Conservation (phyloP, 2,113 vertebrate species). For the Promerops cafer region DNA sequence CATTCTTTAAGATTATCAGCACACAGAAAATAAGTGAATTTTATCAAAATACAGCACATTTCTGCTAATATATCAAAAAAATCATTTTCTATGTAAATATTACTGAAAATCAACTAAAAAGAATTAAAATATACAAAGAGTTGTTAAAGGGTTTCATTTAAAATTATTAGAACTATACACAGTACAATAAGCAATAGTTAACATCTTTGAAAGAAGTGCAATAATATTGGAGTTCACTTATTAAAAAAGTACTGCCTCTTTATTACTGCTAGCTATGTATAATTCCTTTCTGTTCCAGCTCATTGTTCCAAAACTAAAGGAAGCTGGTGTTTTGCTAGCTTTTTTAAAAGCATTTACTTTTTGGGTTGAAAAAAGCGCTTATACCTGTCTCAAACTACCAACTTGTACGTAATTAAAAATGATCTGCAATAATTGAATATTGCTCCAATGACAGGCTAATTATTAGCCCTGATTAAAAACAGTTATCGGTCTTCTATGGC, state of each 20-base stretch:
- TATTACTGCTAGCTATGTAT: constrained; percentile 35
- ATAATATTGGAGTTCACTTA: constrained; percentile 65
- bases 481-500: constrained; percentile 92
- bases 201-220: constrained; percentile 74
- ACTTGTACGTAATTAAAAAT: constrained; percentile 64
- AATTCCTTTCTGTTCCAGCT: constrained; percentile 21
- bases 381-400: constrained; percentile 41
- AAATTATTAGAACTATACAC: constrained; percentile 75
- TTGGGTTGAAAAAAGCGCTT: constrained; percentile 36
- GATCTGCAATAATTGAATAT: constrained; percentile 65
- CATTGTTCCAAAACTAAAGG: constrained; percentile 27
- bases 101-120: constrained; percentile 75
- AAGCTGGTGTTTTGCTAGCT: constrained; percentile 59
- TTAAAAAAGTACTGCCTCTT: constrained; percentile 68
- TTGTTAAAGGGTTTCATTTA: constrained; percentile 81
- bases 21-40: constrained; percentile 75
- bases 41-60: constrained; percentile 81
- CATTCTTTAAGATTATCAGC: constrained; percentile 72
- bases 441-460: constrained; percentile 67
- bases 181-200: constrained; percentile 72
- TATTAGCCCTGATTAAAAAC: constrained; percentile 74
- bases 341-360: constrained; percentile 50
- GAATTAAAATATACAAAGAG: constrained; percentile 79
- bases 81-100: constrained; percentile 78
- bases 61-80: constrained; percentile 76